phyloP scores from a whole-genome alignment of 1,140 invertebrate species.

The Apis dorsata region DNA sequence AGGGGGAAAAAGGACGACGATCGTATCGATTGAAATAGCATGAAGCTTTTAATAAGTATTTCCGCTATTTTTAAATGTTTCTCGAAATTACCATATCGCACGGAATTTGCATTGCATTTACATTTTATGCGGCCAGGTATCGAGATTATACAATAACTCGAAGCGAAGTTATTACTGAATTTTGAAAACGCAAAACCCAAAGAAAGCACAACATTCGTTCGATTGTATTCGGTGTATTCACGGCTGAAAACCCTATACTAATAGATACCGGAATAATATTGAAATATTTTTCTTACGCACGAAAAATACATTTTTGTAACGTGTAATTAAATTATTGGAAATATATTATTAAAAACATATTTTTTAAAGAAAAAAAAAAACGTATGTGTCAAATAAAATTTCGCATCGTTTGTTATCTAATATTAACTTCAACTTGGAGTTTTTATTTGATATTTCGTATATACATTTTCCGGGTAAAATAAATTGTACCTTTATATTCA shows the following conservation, averaged over 20 bases:
- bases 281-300: too few relatives aligned
- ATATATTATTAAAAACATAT: too few relatives aligned
- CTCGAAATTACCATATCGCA: slow-evolving; percentile 57
- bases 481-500: neutral
- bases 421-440: neutral
- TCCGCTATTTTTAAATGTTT: slow-evolving; percentile 62
- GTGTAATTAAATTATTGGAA: too few relatives aligned
- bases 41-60: slow-evolving; percentile 55
- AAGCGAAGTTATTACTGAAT: slow-evolving; percentile 58
- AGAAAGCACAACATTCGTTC: neutral
- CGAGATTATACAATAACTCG: slow-evolving; percentile 52
- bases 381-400: neutral
- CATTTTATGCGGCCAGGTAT: slow-evolving; percentile 55
- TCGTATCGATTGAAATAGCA: slow-evolving; percentile 32
- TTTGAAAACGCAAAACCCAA: slow-evolving; percentile 40
- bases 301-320: too few relatives aligned
- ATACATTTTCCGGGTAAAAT: neutral
- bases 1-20: neutral
- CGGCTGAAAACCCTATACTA: neutral
- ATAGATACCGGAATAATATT: neutral
- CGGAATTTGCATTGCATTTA: slow-evolving; percentile 62
- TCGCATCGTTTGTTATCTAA: neutral
- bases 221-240: neutral
- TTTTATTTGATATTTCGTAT: neutral
- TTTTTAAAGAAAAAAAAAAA: neutral